Percentiles rank a stretch among this genome's conserved stretches.
Evolutionary conservation across 2,888 invertebrate genomes (phyloP).

Genomic region (Parnassius smintheus): DNA sequence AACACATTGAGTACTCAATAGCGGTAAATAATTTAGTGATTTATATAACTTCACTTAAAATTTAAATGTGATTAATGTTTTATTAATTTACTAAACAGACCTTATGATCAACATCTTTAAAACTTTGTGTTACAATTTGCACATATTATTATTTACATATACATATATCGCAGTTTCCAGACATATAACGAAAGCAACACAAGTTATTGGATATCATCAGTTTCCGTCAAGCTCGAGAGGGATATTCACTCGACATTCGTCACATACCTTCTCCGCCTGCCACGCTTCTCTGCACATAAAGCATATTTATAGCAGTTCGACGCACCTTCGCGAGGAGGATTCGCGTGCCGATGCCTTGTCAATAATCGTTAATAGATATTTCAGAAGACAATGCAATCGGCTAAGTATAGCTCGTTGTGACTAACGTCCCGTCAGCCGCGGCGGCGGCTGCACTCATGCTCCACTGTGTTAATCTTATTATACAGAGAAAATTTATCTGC

Average conservation of each 20-base stretch:
- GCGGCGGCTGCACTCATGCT: slow-evolving; percentile 57
- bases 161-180: too few species aligned
- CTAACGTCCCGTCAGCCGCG: slow-evolving; percentile 67
- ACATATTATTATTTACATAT: too few species aligned
- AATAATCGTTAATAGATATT: slow-evolving; percentile 81
- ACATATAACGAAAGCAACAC: slow-evolving; percentile 14
- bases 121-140: too few species aligned
- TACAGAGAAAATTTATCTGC: slow-evolving; percentile 71
- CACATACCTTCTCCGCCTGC: slow-evolving; percentile 54
- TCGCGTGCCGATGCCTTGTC: slow-evolving; percentile 80
- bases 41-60: too few species aligned
- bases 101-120: too few species aligned
- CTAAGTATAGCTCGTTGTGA: slow-evolving; percentile 75
- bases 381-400: slow-evolving; percentile 79
- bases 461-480: slow-evolving; percentile 76
- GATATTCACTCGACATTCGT: slow-evolving; percentile 33
- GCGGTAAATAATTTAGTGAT: too few species aligned
- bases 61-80: too few species aligned
- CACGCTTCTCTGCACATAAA: slow-evolving; percentile 67
- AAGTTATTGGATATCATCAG: not conserved
- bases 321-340: slow-evolving; percentile 75
- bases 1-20: too few species aligned
- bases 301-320: slow-evolving; percentile 79
- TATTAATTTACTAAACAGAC: too few species aligned
- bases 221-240: slow-evolving; percentile 18